phyloP scores from a whole-genome alignment of 2,797 vertebrate genomes.

The Neomorphus geoffroyi region DNA sequence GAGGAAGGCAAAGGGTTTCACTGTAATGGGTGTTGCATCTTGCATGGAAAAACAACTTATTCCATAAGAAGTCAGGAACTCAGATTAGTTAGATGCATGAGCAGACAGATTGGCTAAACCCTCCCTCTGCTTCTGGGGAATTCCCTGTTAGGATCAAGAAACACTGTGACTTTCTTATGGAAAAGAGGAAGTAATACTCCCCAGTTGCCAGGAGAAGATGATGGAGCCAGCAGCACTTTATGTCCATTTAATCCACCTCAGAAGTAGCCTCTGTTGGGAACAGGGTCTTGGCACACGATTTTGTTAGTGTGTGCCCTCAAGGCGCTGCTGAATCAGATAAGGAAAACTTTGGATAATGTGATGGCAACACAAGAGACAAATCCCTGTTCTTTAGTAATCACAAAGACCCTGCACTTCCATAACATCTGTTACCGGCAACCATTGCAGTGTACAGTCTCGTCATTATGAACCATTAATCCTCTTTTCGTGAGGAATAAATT shows the following conservation, averaged over 20 bases:
- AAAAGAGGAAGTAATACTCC: background rate
- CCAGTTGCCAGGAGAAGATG: background rate
- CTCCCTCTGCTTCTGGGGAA: background rate
- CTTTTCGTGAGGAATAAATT: background rate
- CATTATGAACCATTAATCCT: constrained; percentile 1
- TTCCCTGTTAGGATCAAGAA: background rate
- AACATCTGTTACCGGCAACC: background rate
- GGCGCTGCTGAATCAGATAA: background rate
- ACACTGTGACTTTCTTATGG: background rate
- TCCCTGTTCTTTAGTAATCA: background rate
- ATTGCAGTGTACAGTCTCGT: background rate
- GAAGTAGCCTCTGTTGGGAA: background rate
- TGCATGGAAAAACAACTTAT: background rate
- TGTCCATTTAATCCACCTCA: background rate
- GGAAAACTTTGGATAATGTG: background rate
- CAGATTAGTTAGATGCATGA: background rate
- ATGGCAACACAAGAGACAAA: background rate
- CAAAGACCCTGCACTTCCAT: background rate
- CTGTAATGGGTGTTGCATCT: background rate
- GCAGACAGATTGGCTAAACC: background rate
- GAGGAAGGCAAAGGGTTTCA: background rate
- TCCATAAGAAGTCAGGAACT: background rate
- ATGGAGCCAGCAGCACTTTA: background rate
- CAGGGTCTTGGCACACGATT: background rate
- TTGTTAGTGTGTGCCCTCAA: background rate